Conservation (phyloP, 2,888 invertebrate species). For the Hermaeophaga mercurialis region DNA sequence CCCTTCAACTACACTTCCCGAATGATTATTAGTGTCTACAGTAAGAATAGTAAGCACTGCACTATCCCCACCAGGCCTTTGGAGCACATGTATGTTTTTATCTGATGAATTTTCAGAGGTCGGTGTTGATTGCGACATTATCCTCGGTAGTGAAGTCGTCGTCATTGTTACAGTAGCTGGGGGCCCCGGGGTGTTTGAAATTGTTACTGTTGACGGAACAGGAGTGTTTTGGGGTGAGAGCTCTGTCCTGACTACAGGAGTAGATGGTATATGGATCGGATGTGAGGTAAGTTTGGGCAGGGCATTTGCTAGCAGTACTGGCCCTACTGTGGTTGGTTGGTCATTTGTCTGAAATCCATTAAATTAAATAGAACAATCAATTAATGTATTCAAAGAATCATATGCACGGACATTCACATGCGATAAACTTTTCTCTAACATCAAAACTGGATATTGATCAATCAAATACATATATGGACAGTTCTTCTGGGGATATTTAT, state of each 20-base stretch:
- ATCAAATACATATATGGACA: too few species aligned
- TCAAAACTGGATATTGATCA: too few species aligned
- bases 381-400: too few species aligned
- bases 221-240: conserved; percentile 51
- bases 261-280: conserved; percentile 53
- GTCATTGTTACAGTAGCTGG: conserved; percentile 55
- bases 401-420: too few species aligned
- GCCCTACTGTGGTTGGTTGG: conserved; percentile 56
- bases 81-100: conserved; percentile 47
- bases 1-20: conserved; percentile 60
- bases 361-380: not conserved
- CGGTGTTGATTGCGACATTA: conserved; percentile 58
- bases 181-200: conserved; percentile 56
- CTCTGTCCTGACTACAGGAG: conserved; percentile 43
- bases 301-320: conserved; percentile 70
- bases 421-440: too few species aligned
- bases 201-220: conserved; percentile 57
- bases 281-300: conserved; percentile 68
- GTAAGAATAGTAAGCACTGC: conserved; percentile 57
- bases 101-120: conserved; percentile 40
- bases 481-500: too few species aligned
- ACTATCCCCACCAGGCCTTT: conserved; percentile 42
- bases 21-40: conserved; percentile 59
- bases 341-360: conserved; percentile 48
- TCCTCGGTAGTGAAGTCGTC: conserved; percentile 55